Conservation (phyloP, 2,113 vertebrate species). For the Eptesicus fuscus region DNA sequence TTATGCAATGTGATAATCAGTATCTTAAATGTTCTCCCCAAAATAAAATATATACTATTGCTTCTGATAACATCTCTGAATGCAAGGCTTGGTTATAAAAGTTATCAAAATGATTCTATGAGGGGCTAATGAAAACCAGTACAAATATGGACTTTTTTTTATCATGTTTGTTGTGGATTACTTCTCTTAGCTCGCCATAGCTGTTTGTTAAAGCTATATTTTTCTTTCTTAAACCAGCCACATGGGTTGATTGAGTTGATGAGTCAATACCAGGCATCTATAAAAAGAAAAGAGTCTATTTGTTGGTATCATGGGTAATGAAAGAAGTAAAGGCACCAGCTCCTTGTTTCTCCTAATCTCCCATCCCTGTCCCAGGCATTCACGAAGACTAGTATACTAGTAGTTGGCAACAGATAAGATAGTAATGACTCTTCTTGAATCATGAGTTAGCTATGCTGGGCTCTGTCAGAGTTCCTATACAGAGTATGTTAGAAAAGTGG, state of each 20-base stretch:
- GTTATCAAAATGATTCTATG: conserved; percentile 22
- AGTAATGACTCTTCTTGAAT: not conserved
- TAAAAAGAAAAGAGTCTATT: not conserved
- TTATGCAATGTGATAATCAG: not conserved
- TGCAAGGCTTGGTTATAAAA: conserved; percentile 10
- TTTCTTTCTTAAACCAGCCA: conserved; percentile 28
- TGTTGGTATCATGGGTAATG: not conserved
- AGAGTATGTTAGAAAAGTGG: not conserved
- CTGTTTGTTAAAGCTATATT: not conserved
- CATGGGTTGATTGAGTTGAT: not conserved
- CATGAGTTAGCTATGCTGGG: not conserved
- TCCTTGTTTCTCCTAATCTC: not conserved
- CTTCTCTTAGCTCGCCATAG: not conserved
- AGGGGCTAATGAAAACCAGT: not conserved
- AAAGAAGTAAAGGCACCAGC: not conserved
- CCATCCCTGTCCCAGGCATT: not conserved
- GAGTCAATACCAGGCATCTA: not conserved
- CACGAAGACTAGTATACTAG: not conserved
- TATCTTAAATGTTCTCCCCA: not conserved
- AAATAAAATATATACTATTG: not conserved
- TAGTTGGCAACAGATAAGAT: not conserved
- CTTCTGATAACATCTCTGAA: not conserved
- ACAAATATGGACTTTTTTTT: not conserved
- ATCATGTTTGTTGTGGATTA: not conserved
- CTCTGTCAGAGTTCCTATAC: not conserved